A percentile compares a stretch with the other conserved stretches of the same genome.
These are phyloP conservation scores for Agrotis exclamationis DNA, from an alignment of 2,888 invertebrate genomes.

Conservation along the genomic window DNA sequence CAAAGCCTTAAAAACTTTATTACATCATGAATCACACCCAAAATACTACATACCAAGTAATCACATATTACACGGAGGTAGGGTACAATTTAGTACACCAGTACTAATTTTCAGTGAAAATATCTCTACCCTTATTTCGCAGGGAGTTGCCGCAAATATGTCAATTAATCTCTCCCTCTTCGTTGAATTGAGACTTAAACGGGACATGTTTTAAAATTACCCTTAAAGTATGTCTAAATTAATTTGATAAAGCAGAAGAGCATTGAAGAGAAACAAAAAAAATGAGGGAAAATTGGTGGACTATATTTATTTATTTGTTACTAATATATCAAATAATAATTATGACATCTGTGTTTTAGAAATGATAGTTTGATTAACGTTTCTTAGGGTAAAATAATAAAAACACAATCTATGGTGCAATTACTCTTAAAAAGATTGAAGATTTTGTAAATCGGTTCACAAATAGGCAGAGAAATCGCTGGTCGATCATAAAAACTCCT, in stretches of 20 bases:
- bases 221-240: slow-evolving; percentile 10
- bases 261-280: too few species aligned
- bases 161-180: slow-evolving; percentile 36
- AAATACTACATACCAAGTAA: slow-evolving; percentile 31
- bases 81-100: slow-evolving; percentile 41
- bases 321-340: too few species aligned
- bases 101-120: slow-evolving; percentile 48
- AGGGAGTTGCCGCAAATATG: slow-evolving; percentile 41
- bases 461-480: too few species aligned
- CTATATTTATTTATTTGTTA: too few species aligned
- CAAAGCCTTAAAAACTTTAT: slow-evolving; percentile 7
- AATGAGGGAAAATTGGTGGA: too few species aligned
- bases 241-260: not conserved
- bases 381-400: too few species aligned
- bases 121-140: slow-evolving; percentile 33
- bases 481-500: too few species aligned
- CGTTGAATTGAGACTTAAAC: slow-evolving; percentile 9
- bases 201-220: slow-evolving; percentile 14
- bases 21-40: slow-evolving; percentile 37
- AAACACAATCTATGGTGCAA: too few species aligned
- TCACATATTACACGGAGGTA: slow-evolving; percentile 38
- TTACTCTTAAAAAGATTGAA: too few species aligned
- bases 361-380: too few species aligned
- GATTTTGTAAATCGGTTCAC: too few species aligned
- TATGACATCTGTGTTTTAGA: too few species aligned